Evolutionary conservation across 23 tunicate species (phyloP).

Genomic region (Styela clava): DNA sequence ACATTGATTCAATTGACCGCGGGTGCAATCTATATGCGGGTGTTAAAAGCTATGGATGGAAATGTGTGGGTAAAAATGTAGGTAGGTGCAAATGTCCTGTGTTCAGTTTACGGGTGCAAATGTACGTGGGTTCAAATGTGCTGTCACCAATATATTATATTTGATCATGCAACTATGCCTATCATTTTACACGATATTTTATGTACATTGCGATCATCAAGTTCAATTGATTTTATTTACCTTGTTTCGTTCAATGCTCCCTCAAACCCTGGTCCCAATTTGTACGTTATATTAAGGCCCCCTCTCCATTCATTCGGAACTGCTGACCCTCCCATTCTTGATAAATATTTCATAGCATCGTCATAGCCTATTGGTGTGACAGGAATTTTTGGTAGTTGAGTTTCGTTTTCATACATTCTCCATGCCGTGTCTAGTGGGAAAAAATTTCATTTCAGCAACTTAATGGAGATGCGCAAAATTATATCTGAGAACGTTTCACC

Average conservation of each 20-base stretch:
- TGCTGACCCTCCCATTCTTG: constrained; percentile 38
- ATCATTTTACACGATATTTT: not conserved
- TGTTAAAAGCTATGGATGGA: too few species aligned
- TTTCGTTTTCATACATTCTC: constrained; percentile 23
- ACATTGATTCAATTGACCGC: too few species aligned
- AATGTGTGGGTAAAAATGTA: too few species aligned
- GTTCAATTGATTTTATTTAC: constrained; percentile 15
- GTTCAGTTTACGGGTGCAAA: too few species aligned
- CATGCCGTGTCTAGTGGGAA: constrained; percentile 50
- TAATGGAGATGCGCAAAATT: not conserved
- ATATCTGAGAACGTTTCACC: not conserved
- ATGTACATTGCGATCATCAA: not conserved
- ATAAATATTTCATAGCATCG: constrained; percentile 51
- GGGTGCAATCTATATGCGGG: too few species aligned
- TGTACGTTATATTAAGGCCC: constrained; percentile 60
- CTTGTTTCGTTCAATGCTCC: not conserved
- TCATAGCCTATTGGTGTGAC: constrained; percentile 67
- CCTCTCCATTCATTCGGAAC: constrained; percentile 54
- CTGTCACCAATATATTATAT: too few species aligned
- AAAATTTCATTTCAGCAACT: too few species aligned
- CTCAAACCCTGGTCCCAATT: constrained; percentile 63
- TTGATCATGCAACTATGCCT: too few species aligned
- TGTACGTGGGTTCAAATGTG: too few species aligned
- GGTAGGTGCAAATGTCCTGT: too few species aligned
- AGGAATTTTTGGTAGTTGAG: constrained; percentile 49